Evolutionary conservation across 2,113 vertebrate species (phyloP), one percentile per base, ranked within the genome.

Genomic region (Anguilla rostrata): DNA sequence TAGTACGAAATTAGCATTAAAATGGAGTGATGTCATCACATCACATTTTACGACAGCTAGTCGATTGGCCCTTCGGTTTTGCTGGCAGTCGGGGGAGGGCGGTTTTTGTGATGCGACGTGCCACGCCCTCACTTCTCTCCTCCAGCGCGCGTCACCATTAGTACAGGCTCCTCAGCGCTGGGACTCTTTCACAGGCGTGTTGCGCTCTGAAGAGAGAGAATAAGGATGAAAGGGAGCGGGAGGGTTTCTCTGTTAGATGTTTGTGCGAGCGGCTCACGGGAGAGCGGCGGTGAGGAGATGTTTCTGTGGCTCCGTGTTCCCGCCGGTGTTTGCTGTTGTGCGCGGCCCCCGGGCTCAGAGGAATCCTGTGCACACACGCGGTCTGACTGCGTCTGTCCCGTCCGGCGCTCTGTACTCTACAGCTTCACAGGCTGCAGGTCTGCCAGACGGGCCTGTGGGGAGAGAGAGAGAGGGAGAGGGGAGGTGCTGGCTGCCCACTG

Each of bases 161-260:
- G 39, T 49, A 29, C 43, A 56, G 43, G 8, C 41, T 46, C 39
- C 56, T 81, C 57, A 43, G 26, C 29, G 49, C 26, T 39, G 56
- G 39, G 56, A 81, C 63, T 63, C 39, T 63, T 63, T 84, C 14
- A 63, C 83, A 40, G 57, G 83, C 56, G 26, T 63, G 66, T 84
- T 82, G 34, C 60, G 18, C 40, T 43, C 39, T 86, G 57, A 86
- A 82, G 57, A 39, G 56, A 66, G 80, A 81, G 41, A 63, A 82
- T 49, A n/a, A 53, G 81, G 41, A 66, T 82, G 39, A 34, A 81
- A 34, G 22, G 43, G 80, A 82, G 5, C 22, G 7, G 8, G 43
- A 46, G 43, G 39, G 5, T 39, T 26, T 5, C 26, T 81, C 43
- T 20, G 16, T 46, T n/a, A 29, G 39, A 29, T 82, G n/a, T 53